Evolutionary conservation across 2,888 invertebrate genomes (phyloP).

Genomic region (Himalopsyche japonica): DNA sequence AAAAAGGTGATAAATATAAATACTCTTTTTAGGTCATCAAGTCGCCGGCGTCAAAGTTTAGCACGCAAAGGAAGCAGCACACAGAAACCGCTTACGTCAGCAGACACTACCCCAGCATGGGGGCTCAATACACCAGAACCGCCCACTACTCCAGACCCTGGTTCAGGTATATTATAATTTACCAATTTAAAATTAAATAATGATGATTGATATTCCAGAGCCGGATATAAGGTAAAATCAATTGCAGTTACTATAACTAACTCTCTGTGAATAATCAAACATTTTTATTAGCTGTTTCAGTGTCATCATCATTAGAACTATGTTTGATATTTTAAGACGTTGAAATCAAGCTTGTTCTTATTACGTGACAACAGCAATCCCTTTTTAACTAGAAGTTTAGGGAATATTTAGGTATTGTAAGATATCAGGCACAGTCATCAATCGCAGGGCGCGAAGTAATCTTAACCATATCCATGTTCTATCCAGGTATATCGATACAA

Average conservation of each 20-base stretch:
- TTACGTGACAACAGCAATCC: no score
- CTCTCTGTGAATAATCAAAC: no score
- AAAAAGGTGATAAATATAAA: not conserved
- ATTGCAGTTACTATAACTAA: no score
- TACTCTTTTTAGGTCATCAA: slow-evolving; percentile 19
- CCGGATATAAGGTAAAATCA: no score
- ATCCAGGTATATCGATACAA: slow-evolving; percentile 99
- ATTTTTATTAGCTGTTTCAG: no score
- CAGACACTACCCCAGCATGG: slow-evolving; percentile 62
- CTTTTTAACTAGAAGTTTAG: slow-evolving; percentile 99
- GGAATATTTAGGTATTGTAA: slow-evolving; percentile 99
- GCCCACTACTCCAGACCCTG: slow-evolving; percentile 88
- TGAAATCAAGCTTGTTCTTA: no score
- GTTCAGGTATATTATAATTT: slow-evolving; percentile 63
- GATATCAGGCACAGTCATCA: slow-evolving; percentile 99
- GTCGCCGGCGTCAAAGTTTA: slow-evolving; percentile 40
- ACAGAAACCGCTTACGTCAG: slow-evolving; percentile 50
- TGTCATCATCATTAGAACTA: no score
- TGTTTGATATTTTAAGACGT: no score
- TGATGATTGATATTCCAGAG: no score
- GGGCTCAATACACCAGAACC: slow-evolving; percentile 74
- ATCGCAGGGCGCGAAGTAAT: slow-evolving; percentile 98
- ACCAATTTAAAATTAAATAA: not conserved
- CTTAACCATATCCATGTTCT: slow-evolving; percentile 99
- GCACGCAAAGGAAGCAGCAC: slow-evolving; percentile 42